Base-by-base conservation (phyloP, 2,888 invertebrate species). In the Leptinotarsa peninsularis region DNA sequence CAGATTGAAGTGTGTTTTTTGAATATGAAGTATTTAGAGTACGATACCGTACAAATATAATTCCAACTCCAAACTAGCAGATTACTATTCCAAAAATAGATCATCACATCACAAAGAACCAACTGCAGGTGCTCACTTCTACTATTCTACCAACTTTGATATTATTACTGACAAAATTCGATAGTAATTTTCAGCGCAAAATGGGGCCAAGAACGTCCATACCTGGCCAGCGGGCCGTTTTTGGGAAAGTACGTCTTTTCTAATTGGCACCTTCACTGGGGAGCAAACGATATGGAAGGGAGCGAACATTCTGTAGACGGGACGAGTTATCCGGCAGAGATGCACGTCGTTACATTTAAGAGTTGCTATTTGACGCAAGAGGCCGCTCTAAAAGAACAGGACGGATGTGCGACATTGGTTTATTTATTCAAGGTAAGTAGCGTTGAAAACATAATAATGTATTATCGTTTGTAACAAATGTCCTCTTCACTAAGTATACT, bases 241-340 rank as follows among this genome's bases (percentile, higher is more conserved):
- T 74, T 87, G 4, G 91, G 90, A 13, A 91, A 91, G 76, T 93
- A 93, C 80, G 88, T 92, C 0, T 89, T 93, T 70, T 92, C 93
- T 0, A 93, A 93, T 85, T 87, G 93, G 54, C 93, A 94, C 85
- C 92, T 94, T 82, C 93, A 94, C 83, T 94, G 93, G 94, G 93
- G 93, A 1, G 82, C 87, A 0, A 88, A 90, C 76, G 90, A 92
- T 84, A 90, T 90, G 87, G 89, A 90, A 77, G 94, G 94, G 2
- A 93, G 93, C 75, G 93, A 93, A 58, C 93, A 94, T 81, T 89
- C 90, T 0, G 87, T 93, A 0, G 92, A 93, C 78, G 89, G 89
- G 27, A 83, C 82, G 56, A 87, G 87, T 84, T 88, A 90, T 82
- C 92, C 93, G 0, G 90, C 90, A 66, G 93, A 94, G 89, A 90